Evolutionary conservation across 2,888 invertebrate genomes (phyloP), one percentile per base, ranked within the genome.

Genomic region (Mimachlamys varia): DNA sequence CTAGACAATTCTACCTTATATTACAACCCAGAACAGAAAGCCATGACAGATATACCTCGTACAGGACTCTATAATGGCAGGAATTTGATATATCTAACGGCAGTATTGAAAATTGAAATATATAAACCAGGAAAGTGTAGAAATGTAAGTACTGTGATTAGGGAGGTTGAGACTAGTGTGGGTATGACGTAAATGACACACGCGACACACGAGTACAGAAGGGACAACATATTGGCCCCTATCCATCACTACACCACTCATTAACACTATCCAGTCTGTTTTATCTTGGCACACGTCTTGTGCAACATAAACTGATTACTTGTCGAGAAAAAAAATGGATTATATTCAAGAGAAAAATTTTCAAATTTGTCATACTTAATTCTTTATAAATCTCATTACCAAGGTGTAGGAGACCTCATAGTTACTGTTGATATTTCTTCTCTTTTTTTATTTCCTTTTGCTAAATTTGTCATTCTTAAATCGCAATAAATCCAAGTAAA

Each of bases 341-440:
- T 0, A 58, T 58, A 33, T 76, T 76, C 27, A 12, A 76, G 33
- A 76, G 33, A 33, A 76, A 76, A 27, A 76, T 76, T 76, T 10
- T 76, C 76, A 76, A 76, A 76, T 76, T 76, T 76, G 76, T 76
- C 76, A 76, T 76, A 76, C 76, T 76, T 76, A 76, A 76, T 27
- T 76, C 76, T 33, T 19, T 33, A 76, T 76, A 27, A 76, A 76
- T 76, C 76, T 76, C 76, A 76, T 76, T 33, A 76, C 33, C 15
- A 13, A 76, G 76, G 22, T 76, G 76, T 76, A 76, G 33, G 76
- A n/a, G 22, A n/a, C n/a, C 58, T 22, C 22, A 22, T 76, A 76
- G 27, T 76, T 10, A 76, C 22, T 12, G 33, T 7, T 33, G 27
- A 0, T 27, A 4, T 76, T 27, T 76, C 7, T 33, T 10, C 33